Percentiles rank a stretch among this genome's conserved stretches.
phyloP scores from a whole-genome alignment of 1,140 invertebrate genomes.

The Lepidotrigona ventralis region DNA sequence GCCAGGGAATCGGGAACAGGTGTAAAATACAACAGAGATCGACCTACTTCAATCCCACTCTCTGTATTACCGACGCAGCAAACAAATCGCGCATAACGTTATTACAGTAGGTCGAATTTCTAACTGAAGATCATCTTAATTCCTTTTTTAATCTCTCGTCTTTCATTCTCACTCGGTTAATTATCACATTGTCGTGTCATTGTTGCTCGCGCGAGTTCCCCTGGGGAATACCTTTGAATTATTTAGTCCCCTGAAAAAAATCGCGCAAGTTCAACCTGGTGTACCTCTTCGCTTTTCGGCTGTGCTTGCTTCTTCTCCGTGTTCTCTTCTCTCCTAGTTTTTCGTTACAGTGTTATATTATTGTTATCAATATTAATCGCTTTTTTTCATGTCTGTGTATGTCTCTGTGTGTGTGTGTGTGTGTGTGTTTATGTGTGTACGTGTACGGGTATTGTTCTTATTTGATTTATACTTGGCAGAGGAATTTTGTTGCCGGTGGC shows the following conservation, averaged over 20 bases:
- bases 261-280: background rate
- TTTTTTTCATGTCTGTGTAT: no score
- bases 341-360: background rate
- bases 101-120: background rate
- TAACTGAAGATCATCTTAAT: background rate
- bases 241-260: background rate
- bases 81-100: background rate
- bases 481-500: conserved; percentile 12
- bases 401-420: no score
- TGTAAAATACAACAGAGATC: no score
- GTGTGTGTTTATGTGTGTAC: background rate
- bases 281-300: background rate
- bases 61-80: background rate
- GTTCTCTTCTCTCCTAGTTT: background rate
- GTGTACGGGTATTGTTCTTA: background rate
- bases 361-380: background rate
- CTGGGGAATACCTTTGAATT: background rate
- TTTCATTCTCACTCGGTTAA: background rate
- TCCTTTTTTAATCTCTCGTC: background rate
- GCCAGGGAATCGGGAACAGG: background rate
- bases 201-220: conserved; percentile 7
- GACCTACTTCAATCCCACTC: background rate
- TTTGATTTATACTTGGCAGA: conserved; percentile 9
- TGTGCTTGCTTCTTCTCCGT: conserved; percentile 15
- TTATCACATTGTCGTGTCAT: background rate